Evolutionary conservation across 2,888 invertebrate genomes (phyloP).

Genomic region (Eupithecia exiguata): DNA sequence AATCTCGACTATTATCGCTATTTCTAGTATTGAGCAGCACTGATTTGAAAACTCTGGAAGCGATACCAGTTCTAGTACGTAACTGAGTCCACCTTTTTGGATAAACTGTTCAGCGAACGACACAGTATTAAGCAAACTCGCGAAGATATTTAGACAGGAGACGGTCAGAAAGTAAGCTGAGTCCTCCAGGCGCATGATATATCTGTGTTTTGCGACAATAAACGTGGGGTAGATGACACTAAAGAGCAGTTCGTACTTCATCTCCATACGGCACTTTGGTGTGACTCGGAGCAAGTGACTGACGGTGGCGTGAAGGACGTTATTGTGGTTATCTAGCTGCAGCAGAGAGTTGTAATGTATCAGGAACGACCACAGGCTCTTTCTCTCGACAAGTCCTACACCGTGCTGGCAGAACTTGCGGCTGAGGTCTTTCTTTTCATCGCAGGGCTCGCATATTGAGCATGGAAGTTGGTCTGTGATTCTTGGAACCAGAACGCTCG

Average conservation of each 20-base stretch:
- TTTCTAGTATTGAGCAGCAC: conserved; percentile 85
- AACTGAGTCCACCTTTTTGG: conserved; percentile 82
- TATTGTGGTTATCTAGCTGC: conserved; percentile 79
- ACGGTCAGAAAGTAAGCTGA: conserved; percentile 83
- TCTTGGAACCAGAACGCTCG: conserved; percentile 64
- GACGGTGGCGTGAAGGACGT: conserved; percentile 82
- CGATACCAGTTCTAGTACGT: conserved; percentile 81
- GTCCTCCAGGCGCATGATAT: conserved; percentile 74
- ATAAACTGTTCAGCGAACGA: conserved; percentile 85
- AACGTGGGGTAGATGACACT: conserved; percentile 86
- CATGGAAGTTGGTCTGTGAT: conserved; percentile 75
- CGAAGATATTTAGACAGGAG: conserved; percentile 85
- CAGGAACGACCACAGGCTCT: conserved; percentile 82
- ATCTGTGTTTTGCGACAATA: conserved; percentile 80
- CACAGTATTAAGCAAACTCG: conserved; percentile 81
- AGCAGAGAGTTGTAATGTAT: conserved; percentile 84
- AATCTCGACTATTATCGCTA: conserved; percentile 84
- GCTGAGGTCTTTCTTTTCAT: conserved; percentile 57
- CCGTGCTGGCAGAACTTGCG: conserved; percentile 65
- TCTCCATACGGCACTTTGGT: conserved; percentile 79
- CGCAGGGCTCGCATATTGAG: conserved; percentile 70
- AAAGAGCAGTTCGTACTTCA: conserved; percentile 84
- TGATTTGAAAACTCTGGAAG: conserved; percentile 82
- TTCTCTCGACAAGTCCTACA: conserved; percentile 63
- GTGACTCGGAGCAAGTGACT: conserved; percentile 84